Evolutionary conservation across 2,888 invertebrate genomes (phyloP).

Genomic region (Tineola bisselliella): DNA sequence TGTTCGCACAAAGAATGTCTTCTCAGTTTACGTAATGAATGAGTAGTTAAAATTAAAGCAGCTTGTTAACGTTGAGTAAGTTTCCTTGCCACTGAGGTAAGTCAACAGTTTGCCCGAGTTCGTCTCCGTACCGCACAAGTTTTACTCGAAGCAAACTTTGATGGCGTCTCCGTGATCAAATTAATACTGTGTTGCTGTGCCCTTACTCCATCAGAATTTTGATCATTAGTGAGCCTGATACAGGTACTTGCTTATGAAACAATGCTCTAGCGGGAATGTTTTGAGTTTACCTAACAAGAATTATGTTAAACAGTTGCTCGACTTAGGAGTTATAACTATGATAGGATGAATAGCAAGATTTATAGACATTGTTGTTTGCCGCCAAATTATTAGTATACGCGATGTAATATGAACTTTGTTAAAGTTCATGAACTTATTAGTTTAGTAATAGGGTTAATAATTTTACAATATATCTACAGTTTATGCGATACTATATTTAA

Average conservation of each 20-base stretch:
- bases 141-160: slow-evolving; percentile 28
- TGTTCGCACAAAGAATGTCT: not conserved
- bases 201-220: slow-evolving; percentile 21
- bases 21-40: slow-evolving; percentile 23
- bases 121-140: slow-evolving; percentile 18
- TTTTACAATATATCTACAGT: too few relatives aligned
- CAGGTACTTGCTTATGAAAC: slow-evolving; percentile 8
- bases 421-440: not conserved
- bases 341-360: slow-evolving; percentile 2
- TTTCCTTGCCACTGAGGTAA: slow-evolving; percentile 19
- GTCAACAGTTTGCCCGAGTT: slow-evolving; percentile 27
- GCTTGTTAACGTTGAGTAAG: slow-evolving; percentile 20
- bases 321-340: slow-evolving; percentile 4
- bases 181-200: slow-evolving; percentile 58
- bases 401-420: not conserved
- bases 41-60: slow-evolving; percentile 24
- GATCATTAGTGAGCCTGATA: slow-evolving; percentile 9
- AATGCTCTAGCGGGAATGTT: not conserved
- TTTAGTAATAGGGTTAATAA: not conserved
- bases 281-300: slow-evolving; percentile 3
- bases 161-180: slow-evolving; percentile 52
- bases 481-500: too few relatives aligned
- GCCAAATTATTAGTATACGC: not conserved
- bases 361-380: not conserved
- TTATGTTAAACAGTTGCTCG: slow-evolving; percentile 7